phyloP scores from a whole-genome alignment of 64 coral and sea anemone species.

The Astreopora myriophthalma region DNA sequence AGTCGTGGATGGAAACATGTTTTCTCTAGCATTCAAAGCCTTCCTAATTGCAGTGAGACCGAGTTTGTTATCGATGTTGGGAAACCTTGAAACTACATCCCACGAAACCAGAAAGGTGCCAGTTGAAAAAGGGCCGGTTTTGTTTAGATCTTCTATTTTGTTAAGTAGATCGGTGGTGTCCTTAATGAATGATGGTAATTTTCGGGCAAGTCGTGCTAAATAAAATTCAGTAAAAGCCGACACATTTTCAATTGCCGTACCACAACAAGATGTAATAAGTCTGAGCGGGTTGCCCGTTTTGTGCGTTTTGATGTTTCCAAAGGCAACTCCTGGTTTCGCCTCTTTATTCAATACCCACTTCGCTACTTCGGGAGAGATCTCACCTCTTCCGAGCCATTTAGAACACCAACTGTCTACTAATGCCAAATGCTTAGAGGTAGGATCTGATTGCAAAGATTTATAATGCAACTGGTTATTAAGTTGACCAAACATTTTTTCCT shows the following conservation, averaged over 20 bases:
- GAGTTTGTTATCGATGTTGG: no score
- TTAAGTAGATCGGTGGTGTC: no score
- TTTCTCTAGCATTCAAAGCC: no score
- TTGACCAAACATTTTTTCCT: slow-evolving; percentile 64
- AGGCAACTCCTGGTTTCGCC: slow-evolving; percentile 52
- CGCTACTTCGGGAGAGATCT: slow-evolving; percentile 52
- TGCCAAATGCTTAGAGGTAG: slow-evolving; percentile 19
- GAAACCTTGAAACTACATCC: not conserved
- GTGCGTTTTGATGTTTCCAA: slow-evolving; percentile 72
- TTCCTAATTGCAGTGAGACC: no score
- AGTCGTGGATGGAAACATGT: no score
- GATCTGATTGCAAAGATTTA: slow-evolving; percentile 33
- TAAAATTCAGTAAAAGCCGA: slow-evolving; percentile 45
- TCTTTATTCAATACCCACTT: slow-evolving; percentile 24
- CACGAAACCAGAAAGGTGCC: not conserved
- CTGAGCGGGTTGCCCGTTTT: slow-evolving; percentile 52
- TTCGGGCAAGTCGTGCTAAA: slow-evolving; percentile 42
- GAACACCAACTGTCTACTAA: slow-evolving; percentile 44
- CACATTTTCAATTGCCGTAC: slow-evolving; percentile 50
- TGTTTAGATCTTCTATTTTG: slow-evolving; percentile 50
- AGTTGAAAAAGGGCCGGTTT: slow-evolving; percentile 2
- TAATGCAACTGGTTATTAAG: slow-evolving; percentile 55
- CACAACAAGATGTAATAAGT: slow-evolving; percentile 75
- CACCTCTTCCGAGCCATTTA: slow-evolving; percentile 58
- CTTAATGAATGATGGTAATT: slow-evolving; percentile 39